A percentile compares a stretch with the other conserved stretches of the same genome.
Evolutionary conservation across 2,888 invertebrate genomes (phyloP).

Genomic region (Argynnis bischoffii): DNA sequence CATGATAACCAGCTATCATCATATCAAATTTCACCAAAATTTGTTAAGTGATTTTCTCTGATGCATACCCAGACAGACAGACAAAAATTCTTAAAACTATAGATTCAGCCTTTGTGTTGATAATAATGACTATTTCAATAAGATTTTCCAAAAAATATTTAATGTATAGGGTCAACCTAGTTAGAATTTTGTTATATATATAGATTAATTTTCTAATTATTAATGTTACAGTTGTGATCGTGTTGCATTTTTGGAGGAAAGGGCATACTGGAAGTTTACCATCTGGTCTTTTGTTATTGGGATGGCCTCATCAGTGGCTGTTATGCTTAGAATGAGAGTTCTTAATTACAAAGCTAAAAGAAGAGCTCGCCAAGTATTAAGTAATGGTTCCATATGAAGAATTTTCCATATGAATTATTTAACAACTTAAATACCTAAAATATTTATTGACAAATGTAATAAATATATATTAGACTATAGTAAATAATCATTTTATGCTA

Average conservation of each 20-base stretch:
- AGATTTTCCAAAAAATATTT: too few species aligned
- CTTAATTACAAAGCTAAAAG: conserved; percentile 86
- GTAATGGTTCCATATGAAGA: conserved; percentile 80
- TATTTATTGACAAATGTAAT: conserved; percentile 23
- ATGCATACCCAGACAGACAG: too few species aligned
- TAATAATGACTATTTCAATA: background rate
- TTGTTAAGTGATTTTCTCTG: too few species aligned
- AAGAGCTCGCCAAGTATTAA: conserved; percentile 87
- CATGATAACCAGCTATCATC: too few species aligned
- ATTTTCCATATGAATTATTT: too few species aligned
- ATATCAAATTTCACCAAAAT: too few species aligned
- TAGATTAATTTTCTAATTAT: too few species aligned
- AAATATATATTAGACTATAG: conserved; percentile 30
- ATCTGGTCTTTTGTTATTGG: conserved; percentile 86
- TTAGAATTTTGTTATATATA: too few species aligned
- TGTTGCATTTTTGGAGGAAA: conserved; percentile 92
- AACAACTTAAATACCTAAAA: background rate
- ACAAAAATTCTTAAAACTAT: too few species aligned
- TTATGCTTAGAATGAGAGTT: conserved; percentile 85
- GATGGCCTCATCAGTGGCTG: conserved; percentile 84
- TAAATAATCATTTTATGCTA: background rate
- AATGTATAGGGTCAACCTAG: too few species aligned
- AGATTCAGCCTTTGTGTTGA: too few species aligned
- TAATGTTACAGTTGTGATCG: conserved; percentile 89
- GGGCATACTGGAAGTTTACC: conserved; percentile 92